Conservation (phyloP, 2,797 vertebrate species). For the Ctenochaetus hawaiiensis region DNA sequence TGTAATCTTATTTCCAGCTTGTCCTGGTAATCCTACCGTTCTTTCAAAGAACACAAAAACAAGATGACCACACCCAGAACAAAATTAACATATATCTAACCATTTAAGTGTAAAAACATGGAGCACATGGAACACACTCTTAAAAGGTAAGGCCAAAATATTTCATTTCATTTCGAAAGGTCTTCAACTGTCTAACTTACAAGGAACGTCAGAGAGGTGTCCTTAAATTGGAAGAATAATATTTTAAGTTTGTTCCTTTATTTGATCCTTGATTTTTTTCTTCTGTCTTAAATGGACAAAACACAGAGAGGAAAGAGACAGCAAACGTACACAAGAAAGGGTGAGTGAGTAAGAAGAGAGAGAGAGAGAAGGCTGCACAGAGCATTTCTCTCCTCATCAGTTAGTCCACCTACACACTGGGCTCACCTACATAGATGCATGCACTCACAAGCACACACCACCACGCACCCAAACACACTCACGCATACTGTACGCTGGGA, state of each 20-base stretch:
- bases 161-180: no score
- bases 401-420: constrained; percentile 41
- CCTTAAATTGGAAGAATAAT: background rate
- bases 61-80: background rate
- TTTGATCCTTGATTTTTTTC: background rate
- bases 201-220: background rate
- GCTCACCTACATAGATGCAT: constrained; percentile 26
- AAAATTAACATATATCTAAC: background rate
- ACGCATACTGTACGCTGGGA: background rate
- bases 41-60: background rate
- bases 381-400: constrained; percentile 36
- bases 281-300: background rate
- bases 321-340: background rate
- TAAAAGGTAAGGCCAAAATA: no score
- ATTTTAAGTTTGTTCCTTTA: background rate
- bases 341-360: background rate
- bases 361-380: background rate
- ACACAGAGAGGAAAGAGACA: background rate
- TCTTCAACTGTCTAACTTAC: background rate
- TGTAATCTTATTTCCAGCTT: background rate
- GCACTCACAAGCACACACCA: constrained; percentile 8
- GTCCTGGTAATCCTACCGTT: background rate
- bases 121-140: no score
- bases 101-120: no score
- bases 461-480: background rate